Evolutionary conservation across 2,888 invertebrate species (phyloP), one percentile per base, ranked within the genome.

Genomic region (Aplocera efformata): DNA sequence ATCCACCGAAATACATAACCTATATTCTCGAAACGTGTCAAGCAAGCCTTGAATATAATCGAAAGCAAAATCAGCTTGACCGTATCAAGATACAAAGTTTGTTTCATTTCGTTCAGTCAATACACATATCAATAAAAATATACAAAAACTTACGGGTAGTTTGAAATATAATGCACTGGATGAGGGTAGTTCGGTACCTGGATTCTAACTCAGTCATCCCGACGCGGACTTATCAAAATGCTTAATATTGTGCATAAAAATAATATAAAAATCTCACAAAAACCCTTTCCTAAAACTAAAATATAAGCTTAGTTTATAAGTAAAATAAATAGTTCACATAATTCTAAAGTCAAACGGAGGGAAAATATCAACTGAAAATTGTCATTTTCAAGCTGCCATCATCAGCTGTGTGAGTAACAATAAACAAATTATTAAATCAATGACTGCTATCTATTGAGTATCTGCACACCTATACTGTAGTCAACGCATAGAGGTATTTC

Each of bases 101-200:
- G 52, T 68, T 68, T 63, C 63, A 36, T 30, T 40, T 28, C 7
- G 2, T 24, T 32, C 26, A 33, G 38, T 11, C 30, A 22, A 6
- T 22, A 24, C 21, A 20, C 8, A n/a, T 27, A 72, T 68, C 66
- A 75, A 70, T 69, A 73, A 78, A 76, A 81, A 79, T 63, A 75
- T 81, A 83, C 77, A 83, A 82, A 73, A 65, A 74, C 74, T 79
- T 80, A 83, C 75, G 66, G 69, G 61, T 67, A 73, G 25, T 76
- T 74, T 79, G 79, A 80, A 79, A 56, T 56, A 73, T 76, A 83
- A 81, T 80, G 80, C 80, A 82, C 82, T 79, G 80, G 61, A 67
- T 77, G 79, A 79, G 77, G 75, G 73, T 79, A 72, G 66, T 68
- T 81, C 80, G 82, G 82, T 84, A 83, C 80, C 82, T 69, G 77